These are phyloP conservation scores for Chelonoidis abingdonii DNA, from an alignment of 2,113 vertebrate species.

Conservation along the genomic window DNA sequence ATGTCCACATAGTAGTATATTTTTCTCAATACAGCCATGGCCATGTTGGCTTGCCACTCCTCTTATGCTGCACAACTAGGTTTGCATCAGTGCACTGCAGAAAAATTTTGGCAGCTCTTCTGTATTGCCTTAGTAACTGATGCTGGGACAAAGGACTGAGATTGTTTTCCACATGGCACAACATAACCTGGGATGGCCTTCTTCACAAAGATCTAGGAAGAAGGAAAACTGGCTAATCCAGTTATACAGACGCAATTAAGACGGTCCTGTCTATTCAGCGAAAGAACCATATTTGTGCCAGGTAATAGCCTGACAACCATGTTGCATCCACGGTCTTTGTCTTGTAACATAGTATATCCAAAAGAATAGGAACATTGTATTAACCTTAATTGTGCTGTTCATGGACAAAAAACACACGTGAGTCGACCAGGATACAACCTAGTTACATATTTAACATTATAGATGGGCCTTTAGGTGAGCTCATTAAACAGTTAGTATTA, in stretches of 20 bases:
- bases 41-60: neutral
- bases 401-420: neutral
- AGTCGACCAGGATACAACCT: neutral
- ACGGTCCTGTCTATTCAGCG: neutral
- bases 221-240: neutral
- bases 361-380: neutral
- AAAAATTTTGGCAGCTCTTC: rapidly evolving
- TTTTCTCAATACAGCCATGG: neutral
- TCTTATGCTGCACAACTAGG: neutral
- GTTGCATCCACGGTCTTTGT: neutral
- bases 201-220: neutral
- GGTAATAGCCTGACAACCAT: neutral
- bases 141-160: neutral
- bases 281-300: neutral
- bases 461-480: neutral
- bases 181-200: neutral
- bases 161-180: neutral
- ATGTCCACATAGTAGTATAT: neutral
- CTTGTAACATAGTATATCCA: neutral
- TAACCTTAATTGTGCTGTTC: neutral
- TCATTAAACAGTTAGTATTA: neutral
- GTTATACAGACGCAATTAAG: neutral
- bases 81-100: neutral
- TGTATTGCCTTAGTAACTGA: neutral
- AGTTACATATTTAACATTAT: neutral